A percentile compares a stretch with the other conserved stretches of the same genome.
Conservation (phyloP, 2,113 vertebrate species). For the Pithys albifrons region DNA sequence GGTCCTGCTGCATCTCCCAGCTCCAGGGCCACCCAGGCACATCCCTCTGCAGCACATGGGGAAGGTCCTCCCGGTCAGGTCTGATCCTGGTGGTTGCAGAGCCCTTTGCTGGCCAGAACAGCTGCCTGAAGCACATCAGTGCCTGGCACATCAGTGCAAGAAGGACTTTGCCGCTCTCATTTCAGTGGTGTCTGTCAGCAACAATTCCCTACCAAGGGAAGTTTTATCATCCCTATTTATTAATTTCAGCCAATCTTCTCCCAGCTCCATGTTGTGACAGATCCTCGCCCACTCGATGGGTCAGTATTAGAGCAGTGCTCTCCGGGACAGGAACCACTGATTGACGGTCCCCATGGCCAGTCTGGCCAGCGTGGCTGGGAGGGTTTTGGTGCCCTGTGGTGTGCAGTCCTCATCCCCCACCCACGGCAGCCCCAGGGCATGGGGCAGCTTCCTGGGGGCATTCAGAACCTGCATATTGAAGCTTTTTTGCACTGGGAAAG, state of each 20-base stretch:
- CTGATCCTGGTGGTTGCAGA: not conserved
- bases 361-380: too few species aligned
- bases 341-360: not conserved
- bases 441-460: not conserved
- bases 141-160: accelerated
- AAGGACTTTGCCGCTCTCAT: not conserved
- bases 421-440: not conserved
- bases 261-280: not conserved
- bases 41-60: not conserved
- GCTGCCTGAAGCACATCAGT: not conserved
- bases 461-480: not conserved
- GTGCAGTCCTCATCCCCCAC: not conserved
- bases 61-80: not conserved
- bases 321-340: not conserved
- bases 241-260: not conserved
- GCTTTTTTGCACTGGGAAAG: not conserved
- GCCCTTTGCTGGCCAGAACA: not conserved
- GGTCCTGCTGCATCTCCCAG: not conserved
- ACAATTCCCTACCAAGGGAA: not conserved
- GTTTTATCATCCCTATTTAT: not conserved
- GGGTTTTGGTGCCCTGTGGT: not conserved
- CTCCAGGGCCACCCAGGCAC: accelerated
- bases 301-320: not conserved
- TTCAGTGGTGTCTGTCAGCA: not conserved
- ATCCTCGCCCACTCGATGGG: not conserved